Conservation (phyloP, 2,113 vertebrate genomes). For the Melierax canorus region DNA sequence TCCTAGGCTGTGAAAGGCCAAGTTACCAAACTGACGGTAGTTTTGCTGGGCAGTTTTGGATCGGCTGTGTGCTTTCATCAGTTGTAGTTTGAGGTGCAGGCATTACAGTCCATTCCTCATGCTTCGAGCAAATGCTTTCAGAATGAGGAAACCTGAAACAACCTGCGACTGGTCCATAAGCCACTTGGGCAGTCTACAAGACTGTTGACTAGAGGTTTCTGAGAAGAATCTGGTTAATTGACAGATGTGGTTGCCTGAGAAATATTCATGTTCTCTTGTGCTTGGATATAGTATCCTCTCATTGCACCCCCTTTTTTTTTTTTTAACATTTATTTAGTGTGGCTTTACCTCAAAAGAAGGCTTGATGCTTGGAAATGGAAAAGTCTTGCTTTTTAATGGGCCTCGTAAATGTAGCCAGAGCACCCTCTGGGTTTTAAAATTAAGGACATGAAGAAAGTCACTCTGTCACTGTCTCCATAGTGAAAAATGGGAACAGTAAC, state of each 20-base stretch:
- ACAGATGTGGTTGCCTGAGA: background rate
- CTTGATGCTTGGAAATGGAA: background rate
- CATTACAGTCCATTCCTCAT: background rate
- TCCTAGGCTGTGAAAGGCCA: background rate
- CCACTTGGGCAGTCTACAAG: background rate
- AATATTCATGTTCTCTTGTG: background rate
- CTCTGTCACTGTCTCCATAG: background rate
- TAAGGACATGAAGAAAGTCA: background rate
- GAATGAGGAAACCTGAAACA: background rate
- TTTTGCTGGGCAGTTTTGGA: background rate
- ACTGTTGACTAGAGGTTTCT: background rate
- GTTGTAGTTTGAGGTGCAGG: background rate
- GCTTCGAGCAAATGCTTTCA: background rate
- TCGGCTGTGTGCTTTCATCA: fast-evolving
- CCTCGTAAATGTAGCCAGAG: background rate
- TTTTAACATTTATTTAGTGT: background rate
- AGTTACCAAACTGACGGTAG: background rate
- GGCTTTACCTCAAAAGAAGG: background rate
- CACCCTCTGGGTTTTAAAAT: background rate
- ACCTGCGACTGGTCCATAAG: background rate
- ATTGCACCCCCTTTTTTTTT: background rate
- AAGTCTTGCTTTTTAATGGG: background rate
- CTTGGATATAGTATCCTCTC: background rate
- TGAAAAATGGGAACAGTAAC: background rate
- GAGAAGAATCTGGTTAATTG: background rate